Conservation (phyloP, 1,140 invertebrate species). For the Brachionus paranguensis region DNA sequence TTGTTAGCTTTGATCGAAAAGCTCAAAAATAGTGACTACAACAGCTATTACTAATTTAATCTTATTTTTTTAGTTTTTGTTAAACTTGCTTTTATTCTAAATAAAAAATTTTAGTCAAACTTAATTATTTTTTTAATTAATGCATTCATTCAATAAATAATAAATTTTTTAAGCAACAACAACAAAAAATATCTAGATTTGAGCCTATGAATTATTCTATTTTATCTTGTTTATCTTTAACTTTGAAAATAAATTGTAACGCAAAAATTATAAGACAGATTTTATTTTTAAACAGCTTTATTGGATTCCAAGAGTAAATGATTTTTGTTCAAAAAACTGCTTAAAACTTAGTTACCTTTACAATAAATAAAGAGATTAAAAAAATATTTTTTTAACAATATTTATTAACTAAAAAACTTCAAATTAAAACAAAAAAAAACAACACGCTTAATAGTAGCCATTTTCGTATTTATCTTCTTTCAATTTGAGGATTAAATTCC, state of each 20-base stretch:
- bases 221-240: too few species aligned
- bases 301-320: background rate
- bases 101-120: background rate
- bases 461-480: background rate
- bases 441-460: background rate
- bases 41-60: background rate
- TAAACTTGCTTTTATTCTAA: background rate
- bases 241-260: too few species aligned
- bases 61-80: background rate
- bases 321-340: background rate
- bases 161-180: too few species aligned
- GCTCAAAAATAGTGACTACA: background rate
- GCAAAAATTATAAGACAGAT: too few species aligned
- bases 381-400: background rate
- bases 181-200: too few species aligned
- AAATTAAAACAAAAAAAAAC: slow-evolving; percentile 1
- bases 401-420: background rate
- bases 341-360: too few species aligned
- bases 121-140: background rate
- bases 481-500: background rate
- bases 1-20: background rate
- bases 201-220: too few species aligned
- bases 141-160: too few species aligned
- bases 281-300: background rate
- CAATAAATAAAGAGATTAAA: background rate